These are phyloP conservation scores for Vidua chalybeata DNA, from an alignment of 2,113 vertebrate genomes.

Conservation along the genomic window DNA sequence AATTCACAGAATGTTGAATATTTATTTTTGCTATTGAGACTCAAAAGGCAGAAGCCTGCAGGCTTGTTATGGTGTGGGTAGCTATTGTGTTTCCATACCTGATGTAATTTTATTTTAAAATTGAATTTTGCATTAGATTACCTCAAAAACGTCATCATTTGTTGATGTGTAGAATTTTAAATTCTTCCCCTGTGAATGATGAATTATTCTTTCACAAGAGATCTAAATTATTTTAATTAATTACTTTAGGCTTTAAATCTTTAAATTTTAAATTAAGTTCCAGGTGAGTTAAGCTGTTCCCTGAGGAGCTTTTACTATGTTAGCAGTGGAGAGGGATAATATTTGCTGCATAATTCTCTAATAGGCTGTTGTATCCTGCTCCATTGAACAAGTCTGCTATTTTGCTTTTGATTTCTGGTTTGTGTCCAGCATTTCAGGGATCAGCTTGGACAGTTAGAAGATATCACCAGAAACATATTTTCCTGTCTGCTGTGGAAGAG, in stretches of 20 bases:
- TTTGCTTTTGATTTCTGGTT: conserved; percentile 33
- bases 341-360: conserved; percentile 30
- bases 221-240: conserved; percentile 53
- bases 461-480: background rate
- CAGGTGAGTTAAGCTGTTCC: conserved; percentile 60
- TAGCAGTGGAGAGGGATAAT: conserved; percentile 14
- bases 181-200: conserved; percentile 25
- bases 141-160: background rate
- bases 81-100: conserved; percentile 1
- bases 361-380: background rate
- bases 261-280: conserved; percentile 60
- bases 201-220: conserved; percentile 23
- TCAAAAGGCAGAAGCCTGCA: background rate
- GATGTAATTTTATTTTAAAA: background rate
- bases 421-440: background rate
- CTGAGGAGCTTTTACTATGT: conserved; percentile 14
- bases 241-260: conserved; percentile 30
- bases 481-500: background rate
- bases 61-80: background rate
- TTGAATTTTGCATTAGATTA: background rate
- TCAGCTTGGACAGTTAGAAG: background rate
- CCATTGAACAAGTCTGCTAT: background rate
- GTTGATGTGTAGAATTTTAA: background rate
- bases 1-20: background rate
- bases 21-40: background rate